Base-by-base conservation (phyloP, 2,113 vertebrate species). In the Anarrhichthys ocellatus region DNA sequence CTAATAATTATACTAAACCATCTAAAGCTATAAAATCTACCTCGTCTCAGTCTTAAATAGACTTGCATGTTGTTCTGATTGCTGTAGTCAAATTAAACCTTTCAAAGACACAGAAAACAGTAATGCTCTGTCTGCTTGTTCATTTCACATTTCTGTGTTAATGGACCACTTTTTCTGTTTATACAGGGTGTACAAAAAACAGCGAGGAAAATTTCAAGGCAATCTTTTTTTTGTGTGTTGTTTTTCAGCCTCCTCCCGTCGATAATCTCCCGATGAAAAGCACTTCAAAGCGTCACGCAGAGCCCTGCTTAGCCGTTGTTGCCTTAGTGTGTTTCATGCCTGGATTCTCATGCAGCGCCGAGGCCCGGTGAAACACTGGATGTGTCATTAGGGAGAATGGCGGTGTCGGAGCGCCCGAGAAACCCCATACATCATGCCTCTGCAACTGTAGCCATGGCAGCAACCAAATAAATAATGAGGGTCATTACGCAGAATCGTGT, bases 391-490 rank as follows among this genome's bases (percentile, higher is more conserved):
- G 67, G 70, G 63, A 88, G 77, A 85, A 84, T 71, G 76, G 76
- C 15, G 14, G 44, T 67, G 72, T 84, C 87, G 82, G 72, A 4
- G 42, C 14, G 78, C 18, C 17, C 64, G 62, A 59, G 80, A 44
- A 78, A 73, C 66, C 6, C 75, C 70, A 75, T 66, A 80, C 83
- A 87, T 91, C 79, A 77, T 22, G 50, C 67, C 76, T 73, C 67
- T 86, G 48, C 70, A 48, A 56, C 84, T 74, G 88, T 92, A 64
- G 88, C 66, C 92, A 92, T 92, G 93, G 91, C 67, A 92, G 82
- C 90, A 74, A 79, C 83, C 87, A 91, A 91, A 93, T 93, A 92
- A 94, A 94, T 89, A 94, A 72, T n/a, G 72, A 50, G 72, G 72
- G 15, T 81, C 84, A 85, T 89, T 92, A 76, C 17, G 38, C 72